Evolutionary conservation across 2,797 vertebrate species (phyloP).

Genomic region (Macropus fuliginosus): DNA sequence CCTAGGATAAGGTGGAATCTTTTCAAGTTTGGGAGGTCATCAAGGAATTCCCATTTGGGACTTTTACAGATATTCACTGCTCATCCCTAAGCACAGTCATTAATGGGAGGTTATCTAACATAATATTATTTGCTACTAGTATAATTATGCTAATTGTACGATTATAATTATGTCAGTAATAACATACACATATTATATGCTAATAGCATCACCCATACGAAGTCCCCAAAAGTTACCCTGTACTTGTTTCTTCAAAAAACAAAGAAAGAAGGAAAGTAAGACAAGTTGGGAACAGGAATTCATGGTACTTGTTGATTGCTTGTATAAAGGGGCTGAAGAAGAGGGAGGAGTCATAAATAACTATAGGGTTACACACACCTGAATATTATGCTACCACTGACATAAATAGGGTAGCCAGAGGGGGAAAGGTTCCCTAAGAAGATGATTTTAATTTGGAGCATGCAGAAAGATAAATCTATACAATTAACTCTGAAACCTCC

Average conservation of each 20-base stretch:
- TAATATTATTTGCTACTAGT: neutral
- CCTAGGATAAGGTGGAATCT: neutral
- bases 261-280: neutral
- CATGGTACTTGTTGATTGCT: neutral
- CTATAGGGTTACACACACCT: neutral
- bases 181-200: neutral
- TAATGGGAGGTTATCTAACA: too few species aligned
- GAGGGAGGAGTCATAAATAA: neutral
- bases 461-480: neutral
- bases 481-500: neutral
- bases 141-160: neutral
- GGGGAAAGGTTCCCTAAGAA: neutral
- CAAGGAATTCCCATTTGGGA: neutral
- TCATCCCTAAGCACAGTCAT: too few species aligned
- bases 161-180: neutral
- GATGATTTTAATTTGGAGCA: neutral
- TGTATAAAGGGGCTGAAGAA: neutral
- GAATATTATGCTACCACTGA: neutral
- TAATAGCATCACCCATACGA: neutral
- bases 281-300: neutral
- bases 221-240: neutral
- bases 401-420: neutral
- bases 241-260: neutral
- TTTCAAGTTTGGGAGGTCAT: neutral
- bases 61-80: too few species aligned